Base-by-base conservation (phyloP, 37 sponge, comb jelly and placozoan species). In the Oopsacas minuta region DNA sequence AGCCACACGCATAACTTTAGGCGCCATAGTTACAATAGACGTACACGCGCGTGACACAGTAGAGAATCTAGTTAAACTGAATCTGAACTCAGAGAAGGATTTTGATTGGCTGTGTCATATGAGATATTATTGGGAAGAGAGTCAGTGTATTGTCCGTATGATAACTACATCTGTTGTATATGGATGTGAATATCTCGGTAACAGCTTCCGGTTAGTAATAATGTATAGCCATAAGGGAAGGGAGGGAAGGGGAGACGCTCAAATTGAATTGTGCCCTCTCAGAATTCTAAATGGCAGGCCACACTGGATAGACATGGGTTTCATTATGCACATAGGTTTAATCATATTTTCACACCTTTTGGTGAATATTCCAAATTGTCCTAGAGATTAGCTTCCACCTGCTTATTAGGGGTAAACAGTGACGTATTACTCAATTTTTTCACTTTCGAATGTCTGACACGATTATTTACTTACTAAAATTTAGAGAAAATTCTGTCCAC, bases 101-200 rank as follows among this genome's bases (percentile, higher is more conserved):
- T 97, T 97, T 83, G 82, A 88, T 37, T 97, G 99, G 99, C 91
- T 94, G 52, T 97, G 95, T 87, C 99, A 97, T 90, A 39, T 97
- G 83, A 81, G 99, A 35, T 97, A 97, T 84, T 97, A 97, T 85
- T 97, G 99, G 99, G 95, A 97, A 85, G 85, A 93, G n/a, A 82
- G 87, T 36, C 82, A 91, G 37, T 84, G 81, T 1, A 35, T 89
- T 0, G 93, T 94, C 37, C 84, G 94, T 38, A 95, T 95, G 53
- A 95, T 87, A 84, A 99, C 94, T 69, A 94, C 99, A 23, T 52
- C 84, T 37, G 96, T 99, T 69, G 86, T 75, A 52, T 99, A 99
- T 84, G 91, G 93, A 39, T 95, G 92, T 81, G 99, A 99, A 84
- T 99, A 99, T 86, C 92, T 99, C 7, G 99, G 99, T 0, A 99